Evolutionary conservation across 2,888 invertebrate genomes (phyloP).

Genomic region (Drosophila dives): DNA sequence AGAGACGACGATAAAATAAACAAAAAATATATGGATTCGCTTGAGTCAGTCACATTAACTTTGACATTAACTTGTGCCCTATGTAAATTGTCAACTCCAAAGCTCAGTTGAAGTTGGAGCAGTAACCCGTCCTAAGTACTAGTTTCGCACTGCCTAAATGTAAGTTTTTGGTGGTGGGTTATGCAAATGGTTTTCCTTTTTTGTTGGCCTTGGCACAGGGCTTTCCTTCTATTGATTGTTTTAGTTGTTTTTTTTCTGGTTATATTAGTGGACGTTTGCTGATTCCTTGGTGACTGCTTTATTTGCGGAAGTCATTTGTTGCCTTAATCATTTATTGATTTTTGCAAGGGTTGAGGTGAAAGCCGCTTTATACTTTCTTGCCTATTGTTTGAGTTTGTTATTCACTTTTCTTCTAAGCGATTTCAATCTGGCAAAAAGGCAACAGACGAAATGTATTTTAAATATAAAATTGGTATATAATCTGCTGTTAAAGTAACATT

Average conservation of each 20-base stretch:
- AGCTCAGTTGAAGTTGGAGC: background rate
- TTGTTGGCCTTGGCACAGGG: slow-evolving; percentile 13
- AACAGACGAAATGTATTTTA: background rate
- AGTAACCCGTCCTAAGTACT: slow-evolving; percentile 1
- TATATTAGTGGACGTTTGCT: slow-evolving; percentile 21
- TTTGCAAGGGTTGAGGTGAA: slow-evolving; percentile 18
- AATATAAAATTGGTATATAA: background rate
- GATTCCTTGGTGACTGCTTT: slow-evolving; percentile 20
- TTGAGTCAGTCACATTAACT: slow-evolving; percentile 9
- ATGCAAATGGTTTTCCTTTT: slow-evolving; percentile 28
- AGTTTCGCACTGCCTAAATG: slow-evolving; percentile 1
- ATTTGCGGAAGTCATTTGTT: slow-evolving; percentile 42
- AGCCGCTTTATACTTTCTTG: slow-evolving; percentile 5
- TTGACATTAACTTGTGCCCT: slow-evolving; percentile 7
- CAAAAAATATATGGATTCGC: slow-evolving; percentile 11
- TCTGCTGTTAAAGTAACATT: background rate
- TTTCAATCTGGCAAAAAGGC: background rate
- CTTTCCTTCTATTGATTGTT: slow-evolving; percentile 34
- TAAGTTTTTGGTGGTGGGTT: slow-evolving; percentile 30
- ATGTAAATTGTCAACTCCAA: slow-evolving; percentile 18
- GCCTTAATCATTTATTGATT: slow-evolving; percentile 47
- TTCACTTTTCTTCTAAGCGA: background rate
- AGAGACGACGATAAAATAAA: slow-evolving; percentile 8
- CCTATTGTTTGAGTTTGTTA: background rate
- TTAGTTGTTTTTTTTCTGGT: slow-evolving; percentile 1